Conservation (phyloP, 92 coral and sea anemone species). For the Hydrozoanthus gracilis region DNA sequence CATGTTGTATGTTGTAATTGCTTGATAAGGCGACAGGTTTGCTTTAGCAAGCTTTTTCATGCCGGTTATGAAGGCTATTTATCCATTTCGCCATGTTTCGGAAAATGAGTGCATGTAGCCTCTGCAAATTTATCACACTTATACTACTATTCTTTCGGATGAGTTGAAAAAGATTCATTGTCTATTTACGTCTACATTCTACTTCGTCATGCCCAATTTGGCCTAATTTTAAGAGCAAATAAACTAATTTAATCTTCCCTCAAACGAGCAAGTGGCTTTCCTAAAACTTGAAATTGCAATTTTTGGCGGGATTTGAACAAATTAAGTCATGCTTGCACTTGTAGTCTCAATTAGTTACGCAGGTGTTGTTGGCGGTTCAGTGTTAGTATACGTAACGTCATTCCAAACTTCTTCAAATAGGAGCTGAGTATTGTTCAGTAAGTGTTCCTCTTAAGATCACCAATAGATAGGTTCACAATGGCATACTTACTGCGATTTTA, state of each 20-base stretch:
- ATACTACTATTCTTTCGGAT: neutral
- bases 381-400: no score
- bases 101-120: neutral
- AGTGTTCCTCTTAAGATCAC: no score
- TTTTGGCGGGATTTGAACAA: no score
- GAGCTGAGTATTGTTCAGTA: no score
- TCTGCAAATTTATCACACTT: neutral
- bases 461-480: neutral
- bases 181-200: neutral
- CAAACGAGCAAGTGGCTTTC: neutral
- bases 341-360: no score
- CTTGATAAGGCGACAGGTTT: no score
- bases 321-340: no score
- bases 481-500: conserved; percentile 65
- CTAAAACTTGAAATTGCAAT: neutral
- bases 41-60: neutral
- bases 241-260: neutral
- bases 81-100: neutral
- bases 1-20: no score
- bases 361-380: no score
- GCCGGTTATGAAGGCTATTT: neutral
- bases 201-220: neutral
- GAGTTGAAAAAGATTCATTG: neutral
- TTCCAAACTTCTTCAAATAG: no score
- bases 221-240: neutral